These are phyloP conservation scores for Siniperca undulata DNA, from an alignment of 2,797 vertebrate species.

Conservation along the genomic window DNA sequence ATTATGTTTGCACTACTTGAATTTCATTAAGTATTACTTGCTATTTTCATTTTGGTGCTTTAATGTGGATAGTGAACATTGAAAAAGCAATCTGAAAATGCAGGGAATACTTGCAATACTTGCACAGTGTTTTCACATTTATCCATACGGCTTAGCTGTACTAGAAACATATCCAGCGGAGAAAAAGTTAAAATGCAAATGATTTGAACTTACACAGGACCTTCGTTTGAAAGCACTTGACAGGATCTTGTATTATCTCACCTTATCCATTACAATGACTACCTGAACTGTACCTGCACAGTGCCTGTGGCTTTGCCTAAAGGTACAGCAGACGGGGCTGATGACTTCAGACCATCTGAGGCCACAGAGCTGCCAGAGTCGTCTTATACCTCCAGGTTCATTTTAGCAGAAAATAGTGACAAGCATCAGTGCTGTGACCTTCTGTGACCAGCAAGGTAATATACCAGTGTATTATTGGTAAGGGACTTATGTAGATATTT, in stretches of 20 bases:
- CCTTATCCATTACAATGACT: conserved; percentile 15
- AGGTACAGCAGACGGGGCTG: conserved; percentile 6
- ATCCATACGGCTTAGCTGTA: background rate
- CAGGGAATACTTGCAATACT: too few species aligned
- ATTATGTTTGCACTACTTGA: background rate
- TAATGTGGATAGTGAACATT: background rate
- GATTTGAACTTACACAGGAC: background rate
- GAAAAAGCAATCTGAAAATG: background rate
- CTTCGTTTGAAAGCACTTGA: conserved; percentile 13
- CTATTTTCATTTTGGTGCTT: background rate
- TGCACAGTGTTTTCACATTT: background rate
- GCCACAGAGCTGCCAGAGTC: conserved; percentile 16
- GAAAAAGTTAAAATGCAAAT: conserved; percentile 14
- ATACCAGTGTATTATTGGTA: conserved; percentile 39
- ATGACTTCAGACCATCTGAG: conserved; percentile 26
- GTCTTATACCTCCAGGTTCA: background rate
- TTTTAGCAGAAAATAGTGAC: conserved; percentile 21
- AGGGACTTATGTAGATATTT: conserved; percentile 63
- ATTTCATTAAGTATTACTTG: background rate
- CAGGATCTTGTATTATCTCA: conserved; percentile 23
- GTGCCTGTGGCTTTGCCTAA: conserved; percentile 8
- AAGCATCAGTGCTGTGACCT: conserved; percentile 52
- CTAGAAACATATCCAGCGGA: background rate
- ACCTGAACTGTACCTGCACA: background rate
- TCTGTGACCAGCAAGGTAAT: conserved; percentile 55